Base-by-base conservation (phyloP, 2,797 vertebrate genomes). In the Cossypha caffra region DNA sequence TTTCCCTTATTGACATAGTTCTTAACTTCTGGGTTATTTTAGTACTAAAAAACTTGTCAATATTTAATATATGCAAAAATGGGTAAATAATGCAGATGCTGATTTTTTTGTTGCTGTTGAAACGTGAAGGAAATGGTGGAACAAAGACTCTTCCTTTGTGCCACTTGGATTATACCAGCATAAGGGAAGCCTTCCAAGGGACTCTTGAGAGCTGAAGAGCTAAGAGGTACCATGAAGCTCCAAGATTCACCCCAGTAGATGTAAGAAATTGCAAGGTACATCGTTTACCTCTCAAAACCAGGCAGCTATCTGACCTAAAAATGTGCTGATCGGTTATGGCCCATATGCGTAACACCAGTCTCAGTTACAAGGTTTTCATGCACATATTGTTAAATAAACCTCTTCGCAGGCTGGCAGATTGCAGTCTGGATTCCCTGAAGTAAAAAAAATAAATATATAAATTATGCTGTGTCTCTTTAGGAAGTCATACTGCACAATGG, bases 401-500 rank as follows among this genome's bases (percentile, higher is more conserved):
- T 64, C 75, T 90, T 25, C 51, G 51, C 58, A 51, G 28, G 66
- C 57, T 84, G 40, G 38, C 64, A 86, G 52, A 50, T 59, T 86
- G 40, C 38, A 67, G 23, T 20, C 45, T 77, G 5, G 13, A 57
- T 38, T 72, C 57, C 25, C 21, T 64, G 29, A 75, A 71, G 26
- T 13, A 5, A 55, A 25, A 25, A 31, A 45, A 81, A n/a, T 6
- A 37, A 59, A 64, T n/a, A 21, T 7, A 33, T 26, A 40, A 59
- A 35, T 15, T 11, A 43, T 8, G 25, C 23, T 88, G 59, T 83
- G 20, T 25, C 25, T 77, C 48, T 69, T 80, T 12, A 26, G 40
- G 55, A 63, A 26, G 5, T 21, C 57, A 26, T 4, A 25, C 19
- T 74, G 25, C n/a, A 59, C 0, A 0, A 42, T 10, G 5, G 17